phyloP scores from a whole-genome alignment of 2,888 invertebrate species.

The Nebria brevicollis region DNA sequence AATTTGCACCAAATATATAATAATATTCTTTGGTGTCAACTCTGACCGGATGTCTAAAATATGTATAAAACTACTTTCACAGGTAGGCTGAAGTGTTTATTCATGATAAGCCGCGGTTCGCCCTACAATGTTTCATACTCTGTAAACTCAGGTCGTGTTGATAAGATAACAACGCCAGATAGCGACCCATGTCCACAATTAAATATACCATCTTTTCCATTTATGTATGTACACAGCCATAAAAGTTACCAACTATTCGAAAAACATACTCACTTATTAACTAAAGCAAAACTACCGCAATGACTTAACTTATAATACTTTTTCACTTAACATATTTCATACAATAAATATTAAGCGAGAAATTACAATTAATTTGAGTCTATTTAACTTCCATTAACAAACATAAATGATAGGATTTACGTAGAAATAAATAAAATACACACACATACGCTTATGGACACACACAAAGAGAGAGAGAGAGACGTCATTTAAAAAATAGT shows the following conservation, averaged over 20 bases:
- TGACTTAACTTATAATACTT: too few relatives aligned
- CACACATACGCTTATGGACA: neutral
- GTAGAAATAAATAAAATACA: too few relatives aligned
- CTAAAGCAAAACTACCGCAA: neutral
- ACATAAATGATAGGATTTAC: too few relatives aligned
- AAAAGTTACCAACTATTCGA: neutral
- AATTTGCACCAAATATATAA: neutral
- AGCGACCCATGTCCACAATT: slow-evolving; percentile 43
- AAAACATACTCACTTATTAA: neutral
- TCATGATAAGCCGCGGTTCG: slow-evolving; percentile 5
- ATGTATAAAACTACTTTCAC: slow-evolving; percentile 42
- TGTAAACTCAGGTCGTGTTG: slow-evolving; percentile 18
- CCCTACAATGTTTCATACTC: neutral
- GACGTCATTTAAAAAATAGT: too few relatives aligned
- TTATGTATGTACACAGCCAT: neutral
- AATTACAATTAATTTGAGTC: too few relatives aligned
- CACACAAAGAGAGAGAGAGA: too few relatives aligned
- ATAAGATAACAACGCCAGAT: slow-evolving; percentile 36
- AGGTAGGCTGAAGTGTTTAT: slow-evolving; percentile 29
- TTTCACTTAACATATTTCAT: too few relatives aligned
- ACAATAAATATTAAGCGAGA: too few relatives aligned
- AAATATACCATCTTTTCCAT: neutral
- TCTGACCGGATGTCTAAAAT: slow-evolving; percentile 39
- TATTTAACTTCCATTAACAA: too few relatives aligned
- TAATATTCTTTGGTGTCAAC: neutral